Conservation (phyloP, 2,888 invertebrate species). For the Nematopogon swammerdamellus region DNA sequence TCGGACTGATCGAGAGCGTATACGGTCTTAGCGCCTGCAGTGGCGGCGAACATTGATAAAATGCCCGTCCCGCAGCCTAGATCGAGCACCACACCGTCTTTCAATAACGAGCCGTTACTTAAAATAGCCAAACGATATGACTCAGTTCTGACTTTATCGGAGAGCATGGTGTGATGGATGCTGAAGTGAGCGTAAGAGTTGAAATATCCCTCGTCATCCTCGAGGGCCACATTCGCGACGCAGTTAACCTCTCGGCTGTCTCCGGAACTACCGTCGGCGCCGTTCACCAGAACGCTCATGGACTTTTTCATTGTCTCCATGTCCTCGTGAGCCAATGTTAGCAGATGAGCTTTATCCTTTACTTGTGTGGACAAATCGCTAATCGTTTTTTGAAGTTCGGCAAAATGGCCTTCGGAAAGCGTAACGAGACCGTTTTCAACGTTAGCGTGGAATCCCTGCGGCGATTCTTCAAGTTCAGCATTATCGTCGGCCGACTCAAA, state of each 20-base stretch:
- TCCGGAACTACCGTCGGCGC: conserved; percentile 12
- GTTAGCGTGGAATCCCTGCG: conserved; percentile 54
- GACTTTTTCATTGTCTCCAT: conserved; percentile 59
- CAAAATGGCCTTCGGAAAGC: conserved; percentile 57
- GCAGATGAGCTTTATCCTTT: conserved; percentile 54
- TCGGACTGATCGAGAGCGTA: conserved; percentile 95
- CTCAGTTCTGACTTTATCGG: conserved; percentile 82
- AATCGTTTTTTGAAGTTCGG: conserved; percentile 58
- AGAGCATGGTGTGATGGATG: conserved; percentile 94
- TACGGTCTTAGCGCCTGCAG: conserved; percentile 87
- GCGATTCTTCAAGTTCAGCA: conserved; percentile 26
- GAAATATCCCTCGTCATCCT: conserved; percentile 75
- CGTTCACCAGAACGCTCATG: conserved; percentile 54
- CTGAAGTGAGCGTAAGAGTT: conserved; percentile 86
- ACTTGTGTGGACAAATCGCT: conserved; percentile 54
- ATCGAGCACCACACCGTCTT: conserved; percentile 83
- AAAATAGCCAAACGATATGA: conserved; percentile 83
- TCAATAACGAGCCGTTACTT: conserved; percentile 65
- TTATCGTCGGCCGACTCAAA: conserved; percentile 31
- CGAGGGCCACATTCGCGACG: conserved; percentile 48
- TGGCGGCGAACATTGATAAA: conserved; percentile 95
- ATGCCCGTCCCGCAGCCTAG: conserved; percentile 98
- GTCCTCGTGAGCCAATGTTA: conserved; percentile 60
- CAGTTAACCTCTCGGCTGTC: conserved; percentile 26
- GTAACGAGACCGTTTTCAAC: conserved; percentile 61